A percentile compares a stretch with the other conserved stretches of the same genome.
These are phyloP conservation scores for Labeo calbasu DNA, from an alignment of 2,797 vertebrate genomes.

Conservation along the genomic window DNA sequence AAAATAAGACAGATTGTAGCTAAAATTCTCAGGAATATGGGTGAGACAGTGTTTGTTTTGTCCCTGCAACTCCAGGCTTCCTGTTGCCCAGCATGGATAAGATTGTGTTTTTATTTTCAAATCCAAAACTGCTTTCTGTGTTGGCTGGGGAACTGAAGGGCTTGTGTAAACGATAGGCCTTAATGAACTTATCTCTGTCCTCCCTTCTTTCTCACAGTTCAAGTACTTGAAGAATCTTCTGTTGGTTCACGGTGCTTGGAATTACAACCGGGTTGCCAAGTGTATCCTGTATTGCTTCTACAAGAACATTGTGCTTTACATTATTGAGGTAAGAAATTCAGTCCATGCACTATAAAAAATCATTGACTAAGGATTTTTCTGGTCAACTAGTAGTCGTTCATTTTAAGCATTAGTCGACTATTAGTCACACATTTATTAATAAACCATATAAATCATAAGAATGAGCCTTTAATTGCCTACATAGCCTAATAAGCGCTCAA, in stretches of 20 bases:
- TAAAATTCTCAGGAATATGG: slow-evolving; percentile 68
- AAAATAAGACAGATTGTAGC: slow-evolving; percentile 52
- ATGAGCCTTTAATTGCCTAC: no score
- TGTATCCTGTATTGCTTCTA: slow-evolving; percentile 92
- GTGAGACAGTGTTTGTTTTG: slow-evolving; percentile 56
- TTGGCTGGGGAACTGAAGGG: slow-evolving; percentile 50
- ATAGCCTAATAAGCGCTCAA: no score
- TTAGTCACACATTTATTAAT: no score
- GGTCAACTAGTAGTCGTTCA: no score
- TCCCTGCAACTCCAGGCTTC: slow-evolving; percentile 59
- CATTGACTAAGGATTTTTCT: no score
- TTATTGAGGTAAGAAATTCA: slow-evolving; percentile 83
- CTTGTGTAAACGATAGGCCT: slow-evolving; percentile 41
- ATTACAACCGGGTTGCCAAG: slow-evolving; percentile 88
- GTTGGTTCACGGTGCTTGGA: slow-evolving; percentile 90
- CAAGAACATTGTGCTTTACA: slow-evolving; percentile 92
- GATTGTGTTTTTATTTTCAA: slow-evolving; percentile 61
- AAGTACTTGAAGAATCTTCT: slow-evolving; percentile 89
- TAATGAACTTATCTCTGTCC: slow-evolving; percentile 46
- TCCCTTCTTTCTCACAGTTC: slow-evolving; percentile 77
- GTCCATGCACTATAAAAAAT: not conserved
- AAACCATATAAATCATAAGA: no score
- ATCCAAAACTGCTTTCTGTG: slow-evolving; percentile 58
- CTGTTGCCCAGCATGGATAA: slow-evolving; percentile 58
- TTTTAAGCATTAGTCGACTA: no score